Base-by-base conservation (phyloP, 2,888 invertebrate species). In the Brachylomia viminalis region DNA sequence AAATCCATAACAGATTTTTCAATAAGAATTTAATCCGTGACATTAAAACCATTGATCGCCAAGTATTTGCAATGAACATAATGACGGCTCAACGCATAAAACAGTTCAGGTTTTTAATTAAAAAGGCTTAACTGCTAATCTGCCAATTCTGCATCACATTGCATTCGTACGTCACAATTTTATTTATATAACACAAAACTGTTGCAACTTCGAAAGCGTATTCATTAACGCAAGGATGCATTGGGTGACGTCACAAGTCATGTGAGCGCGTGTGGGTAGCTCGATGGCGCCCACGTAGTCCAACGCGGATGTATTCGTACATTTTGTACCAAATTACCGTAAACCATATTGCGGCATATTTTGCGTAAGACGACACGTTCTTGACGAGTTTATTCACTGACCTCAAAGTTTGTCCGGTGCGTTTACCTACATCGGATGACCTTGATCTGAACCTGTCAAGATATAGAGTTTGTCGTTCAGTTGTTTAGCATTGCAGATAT, bases 151-250 rank as follows among this genome's bases (percentile, higher is more conserved):
- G 47, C n/a, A 65, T 52, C 27, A 64, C 23, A 56, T 65, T 68
- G 23, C 47, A 1, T 33, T 59, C 23, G 23, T 62, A 10, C 65
- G 74, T 77, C 54, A 83, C n/a, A 33, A 27, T 65, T n/a, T n/a
- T n/a, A n/a, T n/a, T 77, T 80, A 69, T 59, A 59, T 75, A 83
- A 83, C n/a, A 62, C 64, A 33, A 33, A 45, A 42, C 69, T 80
- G 77, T 52, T 74, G 77, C 72, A 83, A 83, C 49, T 77, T 80
- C 62, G 83, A 83, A 83, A 83, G 72, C 71, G 82, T 49, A 72
- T 54, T 75, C 47, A 65, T 13, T 75, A 33, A 0, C 20, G 72
- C 71, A 72, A 80, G 65, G 69, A 77, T 83, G 77, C 81, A 80
- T 72, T 54, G 42, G 15, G 17, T 80, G 83, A 83, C 83, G 80